Evolutionary conservation across 1,140 invertebrate genomes (phyloP), one percentile per base, ranked within the genome.

Genomic region (Drosophila punjabiensis): DNA sequence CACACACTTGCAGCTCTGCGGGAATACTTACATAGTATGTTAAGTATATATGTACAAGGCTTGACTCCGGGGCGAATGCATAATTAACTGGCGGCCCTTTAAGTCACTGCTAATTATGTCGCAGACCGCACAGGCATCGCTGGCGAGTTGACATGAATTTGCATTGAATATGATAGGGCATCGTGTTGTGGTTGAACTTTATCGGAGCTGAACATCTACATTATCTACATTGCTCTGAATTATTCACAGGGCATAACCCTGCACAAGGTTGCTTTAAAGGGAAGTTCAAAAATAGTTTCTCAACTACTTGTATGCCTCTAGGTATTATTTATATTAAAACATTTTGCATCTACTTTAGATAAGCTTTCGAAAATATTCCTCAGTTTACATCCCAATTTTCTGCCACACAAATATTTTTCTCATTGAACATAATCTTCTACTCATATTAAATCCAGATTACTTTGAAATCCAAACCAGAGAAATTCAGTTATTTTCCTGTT

Each of bases 41-140:
- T 28, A n/a, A 45, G n/a, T 39, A 20, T 61, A 30, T 48, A n/a
- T 53, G 59, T 48, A 41, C 39, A 24, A 4, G 43, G 55, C 4
- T 20, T 58, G 18, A 48, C 43, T 45, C 20, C 37, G 30, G 20
- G 53, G 39, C 75, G 52, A 70, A 52, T 79, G 47, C 62, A 85
- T 89, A 88, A 88, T 88, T 81, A 89, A 75, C 85, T 65, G 74
- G 56, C 74, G 60, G 66, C 68, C 81, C 67, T 66, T 84, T 65
- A 70, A 76, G 70, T 64, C 84, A 50, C 59, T 70, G 85, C 85
- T 89, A 88, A 88, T 88, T 88, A 88, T 89, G 85, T 79, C 81
- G 43, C 74, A 71, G 85, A 81, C 85, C 85, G 68, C 84, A 84
- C 81, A 87, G 61, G 80, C 76, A 77, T 67, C 59, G 39, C 65